A percentile compares a stretch with the other conserved stretches of the same genome.
Conservation (phyloP, 2,797 vertebrate species). For the Eurystomus glaucurus region DNA sequence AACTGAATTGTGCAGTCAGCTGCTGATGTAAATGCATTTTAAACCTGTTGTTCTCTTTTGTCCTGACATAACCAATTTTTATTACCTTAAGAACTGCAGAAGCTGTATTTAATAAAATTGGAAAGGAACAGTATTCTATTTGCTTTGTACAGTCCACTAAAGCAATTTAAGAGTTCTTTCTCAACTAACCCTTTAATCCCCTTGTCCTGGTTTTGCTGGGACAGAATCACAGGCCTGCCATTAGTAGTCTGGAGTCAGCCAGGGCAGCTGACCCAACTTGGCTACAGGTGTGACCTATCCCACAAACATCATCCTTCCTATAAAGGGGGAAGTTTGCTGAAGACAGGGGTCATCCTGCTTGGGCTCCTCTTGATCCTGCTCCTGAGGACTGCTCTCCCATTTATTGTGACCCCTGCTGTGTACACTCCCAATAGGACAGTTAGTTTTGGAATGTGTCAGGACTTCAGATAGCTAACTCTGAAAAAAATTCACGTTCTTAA, state of each 20-base stretch:
- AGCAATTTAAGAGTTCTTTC: not conserved
- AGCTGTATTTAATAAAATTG: not conserved
- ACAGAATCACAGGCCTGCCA: too few species aligned
- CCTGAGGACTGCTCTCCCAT: too few species aligned
- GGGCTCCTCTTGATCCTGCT: too few species aligned
- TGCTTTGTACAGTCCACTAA: not conserved
- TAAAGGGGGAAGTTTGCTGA: too few species aligned
- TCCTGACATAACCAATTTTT: not conserved
- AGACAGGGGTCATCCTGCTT: too few species aligned
- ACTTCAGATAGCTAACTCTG: not conserved
- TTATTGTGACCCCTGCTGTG: not conserved
- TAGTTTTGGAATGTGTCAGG: not conserved
- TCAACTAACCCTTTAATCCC: not conserved
- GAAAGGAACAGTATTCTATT: not conserved
- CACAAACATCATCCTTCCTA: too few species aligned
- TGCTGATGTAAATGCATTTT: not conserved
- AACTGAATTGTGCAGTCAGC: not conserved
- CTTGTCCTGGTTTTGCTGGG: too few species aligned
- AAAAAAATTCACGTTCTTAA: not conserved
- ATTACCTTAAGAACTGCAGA: not conserved
- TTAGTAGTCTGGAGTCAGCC: too few species aligned
- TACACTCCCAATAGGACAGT: not conserved
- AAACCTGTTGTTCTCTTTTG: not conserved
- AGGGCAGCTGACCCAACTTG: too few species aligned
- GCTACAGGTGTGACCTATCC: too few species aligned